Conservation (phyloP, 2,797 vertebrate genomes). For the Avahi laniger region DNA sequence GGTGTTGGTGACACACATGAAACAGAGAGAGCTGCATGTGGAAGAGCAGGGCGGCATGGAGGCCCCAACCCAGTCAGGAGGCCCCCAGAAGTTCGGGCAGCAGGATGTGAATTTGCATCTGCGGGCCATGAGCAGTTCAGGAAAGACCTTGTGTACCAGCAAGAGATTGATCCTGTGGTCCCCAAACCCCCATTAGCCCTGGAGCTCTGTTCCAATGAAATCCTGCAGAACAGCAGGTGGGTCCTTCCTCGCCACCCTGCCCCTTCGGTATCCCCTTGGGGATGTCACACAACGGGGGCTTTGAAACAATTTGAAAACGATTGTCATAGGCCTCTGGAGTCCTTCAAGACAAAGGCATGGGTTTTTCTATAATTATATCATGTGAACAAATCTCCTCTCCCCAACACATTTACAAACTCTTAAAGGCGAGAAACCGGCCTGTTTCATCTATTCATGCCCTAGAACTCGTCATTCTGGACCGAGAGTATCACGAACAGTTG, state of each 20-base stretch:
- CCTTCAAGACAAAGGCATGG: not conserved
- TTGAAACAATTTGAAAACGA: constrained; percentile 17
- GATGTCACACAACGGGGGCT: not conserved
- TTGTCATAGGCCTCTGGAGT: not conserved
- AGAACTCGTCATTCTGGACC: not conserved
- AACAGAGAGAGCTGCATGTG: not conserved
- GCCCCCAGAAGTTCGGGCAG: not conserved
- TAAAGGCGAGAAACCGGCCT: not conserved
- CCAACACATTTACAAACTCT: not conserved
- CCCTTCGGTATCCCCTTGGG: not conserved
- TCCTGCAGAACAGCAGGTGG: not conserved
- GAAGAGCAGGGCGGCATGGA: not conserved
- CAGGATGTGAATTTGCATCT: not conserved
- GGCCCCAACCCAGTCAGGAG: not conserved
- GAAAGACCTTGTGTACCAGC: not conserved
- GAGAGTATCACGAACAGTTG: not conserved
- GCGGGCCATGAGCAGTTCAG: accelerated
- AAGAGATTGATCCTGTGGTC: not conserved
- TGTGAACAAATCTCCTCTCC: not conserved
- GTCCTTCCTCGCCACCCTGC: not conserved
- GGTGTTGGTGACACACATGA: not conserved
- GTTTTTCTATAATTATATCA: not conserved
- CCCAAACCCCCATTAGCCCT: not conserved
- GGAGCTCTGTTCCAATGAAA: not conserved
- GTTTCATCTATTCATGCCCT: not conserved